Conservation (phyloP, 2,888 invertebrate species). For the Capitulum mitella region DNA sequence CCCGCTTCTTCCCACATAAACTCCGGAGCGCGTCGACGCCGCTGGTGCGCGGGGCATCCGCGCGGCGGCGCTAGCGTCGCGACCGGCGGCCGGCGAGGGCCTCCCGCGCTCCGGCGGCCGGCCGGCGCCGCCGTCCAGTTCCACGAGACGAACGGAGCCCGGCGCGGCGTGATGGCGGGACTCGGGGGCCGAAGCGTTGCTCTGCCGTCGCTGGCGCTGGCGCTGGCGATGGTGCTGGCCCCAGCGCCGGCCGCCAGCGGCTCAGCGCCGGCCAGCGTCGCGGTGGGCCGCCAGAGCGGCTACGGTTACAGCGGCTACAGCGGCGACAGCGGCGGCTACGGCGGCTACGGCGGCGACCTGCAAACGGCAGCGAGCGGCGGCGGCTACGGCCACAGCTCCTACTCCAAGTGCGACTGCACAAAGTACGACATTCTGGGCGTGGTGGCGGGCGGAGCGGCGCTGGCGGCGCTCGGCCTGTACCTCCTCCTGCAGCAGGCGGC, state of each 20-base stretch:
- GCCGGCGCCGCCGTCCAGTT: too few species aligned
- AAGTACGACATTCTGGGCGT: conserved; percentile 18
- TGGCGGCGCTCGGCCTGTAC: background rate
- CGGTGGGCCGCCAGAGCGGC: background rate
- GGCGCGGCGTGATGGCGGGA: too few species aligned
- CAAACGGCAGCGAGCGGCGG: conserved; percentile 8
- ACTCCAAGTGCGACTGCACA: background rate
- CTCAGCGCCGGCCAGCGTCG: background rate
- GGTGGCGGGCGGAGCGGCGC: background rate
- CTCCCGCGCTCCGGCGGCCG: too few species aligned
- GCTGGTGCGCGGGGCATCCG: background rate
- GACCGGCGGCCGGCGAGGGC: background rate
- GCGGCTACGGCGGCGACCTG: background rate
- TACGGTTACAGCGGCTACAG: background rate
- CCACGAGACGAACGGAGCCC: too few species aligned
- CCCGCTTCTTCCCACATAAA: background rate
- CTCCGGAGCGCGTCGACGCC: background rate
- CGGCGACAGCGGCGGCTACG: background rate
- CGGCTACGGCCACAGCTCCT: background rate
- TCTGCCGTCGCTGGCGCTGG: background rate
- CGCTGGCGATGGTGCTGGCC: background rate
- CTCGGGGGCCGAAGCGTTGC: background rate
- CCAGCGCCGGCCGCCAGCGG: background rate
- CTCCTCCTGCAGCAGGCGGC: background rate
- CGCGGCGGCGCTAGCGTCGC: background rate